Base-by-base conservation (phyloP, 2,797 vertebrate species). In the Sternotherus odoratus region DNA sequence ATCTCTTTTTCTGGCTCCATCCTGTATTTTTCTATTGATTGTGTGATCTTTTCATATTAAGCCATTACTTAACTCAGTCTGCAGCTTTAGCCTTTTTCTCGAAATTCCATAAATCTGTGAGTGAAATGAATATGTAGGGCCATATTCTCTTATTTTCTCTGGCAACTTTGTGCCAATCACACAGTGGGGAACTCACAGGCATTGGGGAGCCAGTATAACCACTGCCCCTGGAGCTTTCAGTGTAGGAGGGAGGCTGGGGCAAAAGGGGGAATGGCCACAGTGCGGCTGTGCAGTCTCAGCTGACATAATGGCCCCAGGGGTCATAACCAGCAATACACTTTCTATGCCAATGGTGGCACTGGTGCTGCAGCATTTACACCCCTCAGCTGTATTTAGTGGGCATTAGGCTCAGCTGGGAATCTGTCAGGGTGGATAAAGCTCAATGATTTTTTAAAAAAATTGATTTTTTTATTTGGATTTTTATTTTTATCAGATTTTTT, bases 301-400 rank as follows among this genome's bases (percentile, higher is more conserved):
- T 46, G 88, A 36, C 79, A 74, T 39, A 85, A 94, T 10, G 43
- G 86, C 87, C 15, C 46, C 92, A 90, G 56, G 36, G 30, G 91
- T 90, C 46, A 6, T 80, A 30, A 28, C 33, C 56, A 79, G 57
- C 1, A 0, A 75, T 85, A 94, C 79, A 63, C 83, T 92, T 75
- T 96, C 94, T 80, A 43, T 75, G 83, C 85, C n/a, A 39, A 19
- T 82, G 94, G 90, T 93, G 95, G 94, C 94, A 78, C 83, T 74
- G 54, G 43, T 48, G 90, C 91, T 85, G 82, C 24, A 87, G 82
- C 83, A 93, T 93, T 60, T 86, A 43, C 23, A 24, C 36, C 50
- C 63, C 80, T 92, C 87, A 43, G 2, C n/a, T 6, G 77, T 43
- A 9, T 72, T 79, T 94, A 92, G 88, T 87, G 90, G 74, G 84